These are phyloP conservation scores for human DNA, from an alignment of 2,113 vertebrate genomes.

Conservation along the genomic window DNA sequence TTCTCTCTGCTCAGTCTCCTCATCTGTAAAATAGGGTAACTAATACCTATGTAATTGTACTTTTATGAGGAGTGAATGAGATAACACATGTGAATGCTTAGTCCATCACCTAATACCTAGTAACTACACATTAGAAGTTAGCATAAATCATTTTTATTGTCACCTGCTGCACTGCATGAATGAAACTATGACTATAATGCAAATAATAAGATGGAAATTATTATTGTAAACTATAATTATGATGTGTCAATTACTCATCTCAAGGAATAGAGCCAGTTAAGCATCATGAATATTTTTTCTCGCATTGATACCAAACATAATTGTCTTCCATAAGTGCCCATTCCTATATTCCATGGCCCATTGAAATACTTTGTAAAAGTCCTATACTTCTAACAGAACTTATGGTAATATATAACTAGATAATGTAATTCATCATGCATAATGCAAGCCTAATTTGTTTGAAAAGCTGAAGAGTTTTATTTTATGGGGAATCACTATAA, in stretches of 20 bases:
- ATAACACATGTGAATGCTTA: not conserved
- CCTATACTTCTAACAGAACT: not conserved
- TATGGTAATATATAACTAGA: not conserved
- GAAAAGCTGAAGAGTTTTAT: not conserved
- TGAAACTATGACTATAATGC: not conserved
- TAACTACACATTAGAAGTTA: not conserved
- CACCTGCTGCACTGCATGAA: not conserved
- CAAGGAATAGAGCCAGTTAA: not conserved
- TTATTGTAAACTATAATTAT: not conserved
- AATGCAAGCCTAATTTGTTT: not conserved
- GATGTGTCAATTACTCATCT: not conserved
- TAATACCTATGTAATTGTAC: not conserved
- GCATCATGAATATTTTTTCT: not conserved
- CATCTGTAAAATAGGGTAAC: not conserved
- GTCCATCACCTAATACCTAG: not conserved
- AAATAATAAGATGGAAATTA: constrained; percentile 1
- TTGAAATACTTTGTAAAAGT: not conserved
- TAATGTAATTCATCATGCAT: not conserved
- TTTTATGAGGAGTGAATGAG: not conserved
- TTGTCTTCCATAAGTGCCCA: not conserved
- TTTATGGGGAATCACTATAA: not conserved
- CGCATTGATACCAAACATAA: not conserved
- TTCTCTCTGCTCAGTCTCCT: not conserved
- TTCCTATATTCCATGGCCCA: too few relatives aligned
- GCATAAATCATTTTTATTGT: not conserved